These are phyloP conservation scores for Heliconius cydno DNA, from an alignment of 2,888 invertebrate species.

Conservation along the genomic window DNA sequence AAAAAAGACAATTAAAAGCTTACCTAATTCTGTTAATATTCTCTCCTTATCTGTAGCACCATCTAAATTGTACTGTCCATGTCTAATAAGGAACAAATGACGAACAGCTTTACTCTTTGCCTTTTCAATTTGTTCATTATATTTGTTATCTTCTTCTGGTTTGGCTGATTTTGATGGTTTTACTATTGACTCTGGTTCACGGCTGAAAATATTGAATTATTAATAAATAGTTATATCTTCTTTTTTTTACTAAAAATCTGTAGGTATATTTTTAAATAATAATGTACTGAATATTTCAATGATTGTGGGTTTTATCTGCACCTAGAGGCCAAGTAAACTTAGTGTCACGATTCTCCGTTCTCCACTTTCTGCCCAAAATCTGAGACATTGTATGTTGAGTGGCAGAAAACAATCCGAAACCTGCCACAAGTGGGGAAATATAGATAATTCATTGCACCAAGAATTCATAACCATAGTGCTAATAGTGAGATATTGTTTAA, in stretches of 20 bases:
- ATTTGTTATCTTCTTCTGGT: conserved; percentile 86
- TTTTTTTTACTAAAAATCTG: background rate
- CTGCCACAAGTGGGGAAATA: too few species aligned
- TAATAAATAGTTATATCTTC: background rate
- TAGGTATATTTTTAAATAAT: background rate
- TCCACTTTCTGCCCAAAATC: background rate
- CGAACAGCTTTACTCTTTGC: conserved; percentile 85
- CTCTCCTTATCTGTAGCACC: conserved; percentile 89
- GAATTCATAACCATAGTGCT: too few species aligned
- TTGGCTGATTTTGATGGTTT: conserved; percentile 79
- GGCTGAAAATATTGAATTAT: conserved; percentile 73
- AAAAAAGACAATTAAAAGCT: background rate
- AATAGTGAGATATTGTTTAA: too few species aligned
- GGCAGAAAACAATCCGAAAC: too few species aligned
- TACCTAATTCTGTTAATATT: conserved; percentile 91
- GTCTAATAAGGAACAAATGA: conserved; percentile 95
- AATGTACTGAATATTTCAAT: background rate
- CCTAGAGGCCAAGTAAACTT: too few species aligned
- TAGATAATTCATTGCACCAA: too few species aligned
- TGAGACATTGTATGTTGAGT: too few species aligned
- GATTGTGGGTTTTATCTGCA: background rate
- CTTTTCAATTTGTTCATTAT: conserved; percentile 86
- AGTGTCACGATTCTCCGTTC: too few species aligned
- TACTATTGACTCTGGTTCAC: conserved; percentile 88
- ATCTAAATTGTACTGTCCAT: conserved; percentile 95